Evolutionary conservation across 2,888 invertebrate genomes (phyloP), one percentile per base, ranked within the genome.

Genomic region (Drosophila quasianomalipes): DNA sequence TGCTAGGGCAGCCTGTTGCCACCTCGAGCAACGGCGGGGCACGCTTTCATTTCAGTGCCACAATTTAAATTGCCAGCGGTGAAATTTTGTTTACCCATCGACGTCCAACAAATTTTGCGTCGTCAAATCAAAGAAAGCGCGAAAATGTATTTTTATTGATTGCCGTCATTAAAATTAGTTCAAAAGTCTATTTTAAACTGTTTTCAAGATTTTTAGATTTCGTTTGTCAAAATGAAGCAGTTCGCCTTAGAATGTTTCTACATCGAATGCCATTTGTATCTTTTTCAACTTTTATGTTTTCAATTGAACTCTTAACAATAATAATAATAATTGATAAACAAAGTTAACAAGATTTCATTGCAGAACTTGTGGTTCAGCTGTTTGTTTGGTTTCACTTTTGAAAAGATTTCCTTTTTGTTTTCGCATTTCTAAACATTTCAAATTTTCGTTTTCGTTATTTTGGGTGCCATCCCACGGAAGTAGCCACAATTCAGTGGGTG

Each of bases 21-120:
- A n/a, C 1, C 39, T n/a, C 39, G 9, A 19, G 39, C 39, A 41
- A 41, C 39, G 39, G 22, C 31, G 28, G 19, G 12, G 51, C n/a
- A 51, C 26, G 28, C 26, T 55, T 28, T 26, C 41, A 26, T 33
- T 66, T 52, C 33, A 53, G 49, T 41, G 35, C 44, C 28, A 47
- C 51, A 37, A 63, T 63, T 51, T 53, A 47, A 70, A 72, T 81
- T 54, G 72, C 69, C 65, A 44, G 60, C 65, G 53, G 64, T 54
- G 41, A 77, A 64, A 61, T 74, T 76, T 53, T 85, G 85, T 89
- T 85, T 85, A 85, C 79, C 79, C 70, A 74, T 55, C 65, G 76
- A 41, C 74, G 66, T 88, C 89, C 88, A 85, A 85, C 74, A 83
- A 71, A 76, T 74, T 85, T 73, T 85, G 85, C 85, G 85, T 76